A percentile compares a stretch with the other conserved stretches of the same genome.
phyloP scores from a whole-genome alignment of 2,888 invertebrate genomes.

The Trachelus iudaicus region DNA sequence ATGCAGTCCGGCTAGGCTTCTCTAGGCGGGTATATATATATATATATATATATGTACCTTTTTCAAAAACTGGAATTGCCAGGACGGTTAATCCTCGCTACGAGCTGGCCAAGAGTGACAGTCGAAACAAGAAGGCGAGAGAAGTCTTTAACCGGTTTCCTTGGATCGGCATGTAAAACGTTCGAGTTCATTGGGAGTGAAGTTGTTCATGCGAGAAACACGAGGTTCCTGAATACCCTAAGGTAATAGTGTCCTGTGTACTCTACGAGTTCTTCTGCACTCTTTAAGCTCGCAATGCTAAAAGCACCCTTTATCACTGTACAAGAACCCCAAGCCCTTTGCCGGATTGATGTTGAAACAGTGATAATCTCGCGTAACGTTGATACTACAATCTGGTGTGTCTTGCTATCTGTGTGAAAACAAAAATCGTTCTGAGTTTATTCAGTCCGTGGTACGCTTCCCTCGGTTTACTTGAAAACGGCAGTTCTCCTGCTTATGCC shows the following conservation, averaged over 20 bases:
- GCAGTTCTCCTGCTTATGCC: background rate
- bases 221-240: background rate
- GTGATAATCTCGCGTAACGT: background rate
- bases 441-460: background rate
- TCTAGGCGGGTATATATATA: background rate
- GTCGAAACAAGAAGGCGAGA: slow-evolving; percentile 40
- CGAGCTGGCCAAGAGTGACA: slow-evolving; percentile 34
- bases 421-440: background rate
- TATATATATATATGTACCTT: background rate
- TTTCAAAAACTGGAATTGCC: background rate
- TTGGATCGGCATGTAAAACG: slow-evolving; percentile 51
- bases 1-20: slow-evolving; percentile 14
- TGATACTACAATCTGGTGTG: background rate
- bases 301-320: background rate
- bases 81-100: slow-evolving; percentile 10
- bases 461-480: background rate
- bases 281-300: background rate
- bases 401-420: background rate
- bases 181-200: slow-evolving; percentile 36
- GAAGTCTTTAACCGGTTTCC: slow-evolving; percentile 48
- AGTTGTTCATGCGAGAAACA: slow-evolving; percentile 19
- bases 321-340: background rate
- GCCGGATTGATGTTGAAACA: background rate
- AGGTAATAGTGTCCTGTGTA: background rate
- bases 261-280: background rate